A percentile compares a stretch with the other conserved stretches of the same genome.
These are phyloP conservation scores for Eupsilia transversa DNA, from an alignment of 2,888 invertebrate genomes.

Conservation along the genomic window DNA sequence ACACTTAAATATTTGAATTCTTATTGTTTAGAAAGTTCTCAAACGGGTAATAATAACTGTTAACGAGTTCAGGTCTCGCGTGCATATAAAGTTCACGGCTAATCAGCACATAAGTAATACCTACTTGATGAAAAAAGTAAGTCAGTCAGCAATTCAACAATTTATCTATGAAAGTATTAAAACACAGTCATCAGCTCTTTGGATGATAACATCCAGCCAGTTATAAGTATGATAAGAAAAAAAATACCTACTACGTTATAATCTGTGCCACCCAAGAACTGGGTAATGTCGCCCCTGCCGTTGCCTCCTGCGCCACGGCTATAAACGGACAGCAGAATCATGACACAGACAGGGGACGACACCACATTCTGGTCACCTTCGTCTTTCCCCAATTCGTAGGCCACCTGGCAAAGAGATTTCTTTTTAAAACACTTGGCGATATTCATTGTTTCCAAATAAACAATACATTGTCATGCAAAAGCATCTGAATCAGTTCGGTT, in stretches of 20 bases:
- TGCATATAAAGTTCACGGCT: neutral
- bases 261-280: conserved; percentile 68
- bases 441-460: neutral
- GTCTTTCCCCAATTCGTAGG: conserved; percentile 68
- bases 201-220: neutral
- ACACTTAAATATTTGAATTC: neutral
- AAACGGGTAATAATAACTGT: conserved; percentile 5
- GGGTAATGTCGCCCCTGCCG: conserved; percentile 68
- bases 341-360: conserved; percentile 75
- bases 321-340: conserved; percentile 73
- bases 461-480: neutral
- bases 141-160: no score
- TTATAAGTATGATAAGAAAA: no score
- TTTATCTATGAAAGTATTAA: neutral
- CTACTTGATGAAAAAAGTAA: neutral
- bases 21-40: neutral
- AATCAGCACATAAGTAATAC: neutral
- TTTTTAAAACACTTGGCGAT: neutral
- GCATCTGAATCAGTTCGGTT: neutral
- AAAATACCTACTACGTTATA: conserved; percentile 66
- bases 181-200: neutral
- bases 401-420: conserved; percentile 66
- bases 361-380: conserved; percentile 75
- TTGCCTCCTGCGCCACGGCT: conserved; percentile 67
- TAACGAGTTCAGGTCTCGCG: neutral